Evolutionary conservation across 2,113 vertebrate species (phyloP).

Genomic region (Notothenia rossii): DNA sequence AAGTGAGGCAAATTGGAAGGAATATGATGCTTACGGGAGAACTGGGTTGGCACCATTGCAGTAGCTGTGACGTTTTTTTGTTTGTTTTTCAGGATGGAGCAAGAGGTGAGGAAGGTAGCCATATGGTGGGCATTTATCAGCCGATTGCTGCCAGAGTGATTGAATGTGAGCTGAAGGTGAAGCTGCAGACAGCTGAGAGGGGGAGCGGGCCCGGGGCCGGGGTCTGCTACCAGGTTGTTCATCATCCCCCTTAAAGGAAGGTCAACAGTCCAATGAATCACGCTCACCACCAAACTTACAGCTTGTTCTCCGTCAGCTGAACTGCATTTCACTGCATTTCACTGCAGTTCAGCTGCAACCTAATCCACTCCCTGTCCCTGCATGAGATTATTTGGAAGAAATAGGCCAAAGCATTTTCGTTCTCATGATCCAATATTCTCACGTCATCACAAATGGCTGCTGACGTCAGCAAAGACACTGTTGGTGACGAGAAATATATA

Average conservation of each 20-base stretch:
- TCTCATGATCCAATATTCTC: constrained; percentile 9
- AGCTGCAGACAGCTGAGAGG: constrained; percentile 74
- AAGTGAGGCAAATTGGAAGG: constrained; percentile 42
- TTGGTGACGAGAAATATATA: not conserved
- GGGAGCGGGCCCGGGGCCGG: constrained; percentile 61
- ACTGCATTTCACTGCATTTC: constrained; percentile 72
- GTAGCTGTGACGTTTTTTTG: constrained; percentile 65
- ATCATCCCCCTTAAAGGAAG: constrained; percentile 82
- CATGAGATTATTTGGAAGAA: constrained; percentile 29
- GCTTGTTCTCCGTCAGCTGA: constrained; percentile 77
- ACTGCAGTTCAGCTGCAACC: constrained; percentile 54
- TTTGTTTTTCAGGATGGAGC: constrained; percentile 72
- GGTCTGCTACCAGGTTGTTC: constrained; percentile 75
- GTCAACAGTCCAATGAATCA: constrained; percentile 82
- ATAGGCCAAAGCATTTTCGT: constrained; percentile 27
- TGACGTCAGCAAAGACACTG: constrained; percentile 13
- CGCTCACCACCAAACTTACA: constrained; percentile 73
- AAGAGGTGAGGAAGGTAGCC: constrained; percentile 76
- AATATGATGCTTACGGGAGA: constrained; percentile 42
- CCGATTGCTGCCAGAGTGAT: constrained; percentile 74
- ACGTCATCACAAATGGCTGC: constrained; percentile 19
- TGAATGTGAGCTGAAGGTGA: constrained; percentile 84
- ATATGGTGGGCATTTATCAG: constrained; percentile 81
- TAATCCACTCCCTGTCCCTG: constrained; percentile 49
- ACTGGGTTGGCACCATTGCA: constrained; percentile 51